Percentiles rank a stretch among this genome's conserved stretches.
These are phyloP conservation scores for Podilymbus podiceps DNA, from an alignment of 2,113 vertebrate species.

Conservation along the genomic window DNA sequence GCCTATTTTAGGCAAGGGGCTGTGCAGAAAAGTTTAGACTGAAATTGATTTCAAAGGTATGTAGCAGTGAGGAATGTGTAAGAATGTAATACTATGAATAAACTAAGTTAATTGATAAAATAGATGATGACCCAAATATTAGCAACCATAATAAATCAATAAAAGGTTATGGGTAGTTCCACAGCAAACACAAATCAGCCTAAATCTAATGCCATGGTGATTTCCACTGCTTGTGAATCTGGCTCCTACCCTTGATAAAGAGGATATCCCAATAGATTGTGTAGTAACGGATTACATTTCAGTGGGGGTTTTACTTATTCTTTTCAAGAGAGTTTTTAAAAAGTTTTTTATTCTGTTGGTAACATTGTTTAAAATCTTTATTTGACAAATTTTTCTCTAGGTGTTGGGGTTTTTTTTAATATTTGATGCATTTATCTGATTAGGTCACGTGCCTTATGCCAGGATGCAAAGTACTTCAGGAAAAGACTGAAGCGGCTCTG, in stretches of 20 bases:
- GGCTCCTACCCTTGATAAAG: background rate
- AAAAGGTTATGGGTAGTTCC: background rate
- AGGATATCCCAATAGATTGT: too few relatives aligned
- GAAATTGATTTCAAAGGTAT: background rate
- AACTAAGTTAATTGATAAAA: background rate
- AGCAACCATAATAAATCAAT: background rate
- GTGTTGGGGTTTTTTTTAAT: background rate
- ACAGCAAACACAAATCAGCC: background rate
- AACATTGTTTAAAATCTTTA: background rate
- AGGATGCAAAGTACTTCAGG: background rate
- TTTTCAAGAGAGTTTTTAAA: background rate
- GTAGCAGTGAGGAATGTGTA: background rate
- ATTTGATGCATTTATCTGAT: background rate
- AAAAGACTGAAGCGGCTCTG: background rate
- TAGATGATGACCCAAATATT: background rate
- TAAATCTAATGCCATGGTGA: background rate
- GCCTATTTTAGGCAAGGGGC: background rate
- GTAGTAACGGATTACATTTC: background rate
- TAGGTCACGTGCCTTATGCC: background rate
- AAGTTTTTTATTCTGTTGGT: background rate
- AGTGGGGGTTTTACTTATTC: background rate
- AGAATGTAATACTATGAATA: background rate
- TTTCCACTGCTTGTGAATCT: background rate
- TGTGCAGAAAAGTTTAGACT: background rate
- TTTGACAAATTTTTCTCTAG: background rate